Evolutionary conservation across 1,140 invertebrate genomes (phyloP), one percentile per base, ranked within the genome.

Genomic region (Bombus superbus): DNA sequence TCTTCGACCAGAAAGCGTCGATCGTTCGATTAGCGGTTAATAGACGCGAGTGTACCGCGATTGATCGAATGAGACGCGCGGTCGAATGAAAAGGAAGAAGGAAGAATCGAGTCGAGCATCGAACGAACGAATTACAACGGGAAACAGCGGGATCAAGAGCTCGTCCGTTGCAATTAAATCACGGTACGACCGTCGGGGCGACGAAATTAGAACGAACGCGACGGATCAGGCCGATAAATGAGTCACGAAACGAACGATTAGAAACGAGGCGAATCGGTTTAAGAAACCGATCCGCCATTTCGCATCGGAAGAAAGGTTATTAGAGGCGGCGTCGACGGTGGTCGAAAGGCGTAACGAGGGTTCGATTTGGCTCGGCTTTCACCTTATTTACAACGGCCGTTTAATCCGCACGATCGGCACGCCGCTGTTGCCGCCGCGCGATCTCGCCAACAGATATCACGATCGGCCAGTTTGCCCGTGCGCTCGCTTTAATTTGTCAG

Each of bases 381-480:
- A 71, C 82, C 40, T 84, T 76, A 35, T 71, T 78, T 71, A 42
- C 82, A 83, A 83, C 73, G 28, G n/a, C 42, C 8, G 64, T 40
- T 84, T 44, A 69, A 83, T 83, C 74, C 74, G 28, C 22, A 25
- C 82, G 42, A 78, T 83, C 74, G 82, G 22, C 74, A 42, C 74
- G 53, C n/a, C 9, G 28, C 57, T 38, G n/a, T 59, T 83, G 44
- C 74, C 18, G 57, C 25, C 38, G 72, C 13, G 59, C 71, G 62
- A 76, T 83, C 35, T 40, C 35, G 73, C 71, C 3, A 10, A 57
- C 28, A 28, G 57, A 75, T 66, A 75, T 69, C 81, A 35, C 73
- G 64, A 83, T 77, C 73, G 82, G 44, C 38, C 57, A 11, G 83
- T 47, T 53, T 53, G 22, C 11, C 42, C 44, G 25, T 35, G 8